A percentile compares a stretch with the other conserved stretches of the same genome.
phyloP scores from a whole-genome alignment of 2,113 vertebrate genomes.

The Muntiacus reevesi region DNA sequence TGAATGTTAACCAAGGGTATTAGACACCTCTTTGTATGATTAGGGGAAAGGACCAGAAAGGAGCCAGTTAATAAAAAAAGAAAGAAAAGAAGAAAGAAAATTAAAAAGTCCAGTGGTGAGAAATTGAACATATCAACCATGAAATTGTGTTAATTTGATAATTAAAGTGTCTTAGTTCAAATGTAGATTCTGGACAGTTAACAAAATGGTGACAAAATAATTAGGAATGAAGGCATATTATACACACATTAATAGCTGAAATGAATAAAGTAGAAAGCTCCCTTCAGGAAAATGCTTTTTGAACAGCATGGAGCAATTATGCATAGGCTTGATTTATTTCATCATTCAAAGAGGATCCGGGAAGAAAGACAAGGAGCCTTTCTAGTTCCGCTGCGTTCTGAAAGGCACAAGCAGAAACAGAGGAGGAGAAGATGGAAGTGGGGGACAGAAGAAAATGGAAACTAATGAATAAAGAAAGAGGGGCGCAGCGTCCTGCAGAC shows the following conservation, averaged over 20 bases:
- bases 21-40: slow-evolving; percentile 45
- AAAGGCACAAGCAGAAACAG: slow-evolving; percentile 37
- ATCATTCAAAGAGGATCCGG: slow-evolving; percentile 59
- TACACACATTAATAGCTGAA: not conserved
- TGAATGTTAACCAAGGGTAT: slow-evolving; percentile 55
- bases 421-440: not conserved
- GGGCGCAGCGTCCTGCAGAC: fast-evolving
- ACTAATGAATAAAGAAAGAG: not conserved
- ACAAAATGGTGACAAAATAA: slow-evolving; percentile 74
- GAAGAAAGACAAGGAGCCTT: slow-evolving; percentile 14
- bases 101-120: slow-evolving; percentile 69
- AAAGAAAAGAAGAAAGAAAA: not conserved
- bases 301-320: slow-evolving; percentile 50
- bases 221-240: slow-evolving; percentile 56
- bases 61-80: slow-evolving; percentile 63
- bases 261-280: slow-evolving; percentile 24
- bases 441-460: not conserved
- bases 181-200: slow-evolving; percentile 18
- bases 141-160: slow-evolving; percentile 82
- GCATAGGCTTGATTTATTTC: slow-evolving; percentile 30
- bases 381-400: slow-evolving; percentile 20
- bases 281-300: not conserved
- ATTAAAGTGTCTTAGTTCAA: slow-evolving; percentile 76
- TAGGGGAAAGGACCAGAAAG: slow-evolving; percentile 67
- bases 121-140: slow-evolving; percentile 76